Base-by-base conservation (phyloP, 1,140 invertebrate species). In the Nephotettix cincticeps region DNA sequence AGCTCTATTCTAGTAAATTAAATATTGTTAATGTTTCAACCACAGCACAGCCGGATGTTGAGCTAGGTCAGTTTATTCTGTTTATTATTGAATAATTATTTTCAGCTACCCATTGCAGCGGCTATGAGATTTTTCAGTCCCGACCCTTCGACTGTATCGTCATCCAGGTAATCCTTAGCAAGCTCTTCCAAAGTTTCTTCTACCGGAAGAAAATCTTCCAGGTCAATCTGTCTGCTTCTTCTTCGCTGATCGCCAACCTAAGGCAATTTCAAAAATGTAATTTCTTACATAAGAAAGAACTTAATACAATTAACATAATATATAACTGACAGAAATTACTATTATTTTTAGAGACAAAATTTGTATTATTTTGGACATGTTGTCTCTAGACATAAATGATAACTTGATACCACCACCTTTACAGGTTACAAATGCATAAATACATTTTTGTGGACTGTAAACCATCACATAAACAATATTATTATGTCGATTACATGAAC, bases 131-230 rank as follows among this genome's bases (percentile, higher is more conserved):
- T 21, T 14, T 28, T 28, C 1, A 58, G 21, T 2, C 64, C 64
- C 1, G 64, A 67, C 21, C 64, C 64, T 17, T 67, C 64, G 6
- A n/a, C 61, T 3, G 17, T 19, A 1, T 28, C 23, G 17, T 43
- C 40, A n/a, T 67, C 64, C 13, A 67, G n/a, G 21, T 67, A 67
- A 30, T 67, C 64, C 27, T 67, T 67, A 14, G 30, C 40, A 0
- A 67, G 1, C 3, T n/a, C 64, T 43, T 67, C 64, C 30, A 67
- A 21, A 4, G 64, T 28, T 17, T 67, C 67, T 21, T 72, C 71
- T 23, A 72, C 58, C 1, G 71, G 71, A 14, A 72, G 21, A 14
- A 69, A 72, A 65, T 72, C 71, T 30, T 72, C 71, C 6, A 64
- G 29, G 21, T 63, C 58, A 17, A 72, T 23, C 17, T 69, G 51